These are phyloP conservation scores for Aramus guarauna DNA, from an alignment of 2,113 vertebrate genomes.

Conservation along the genomic window DNA sequence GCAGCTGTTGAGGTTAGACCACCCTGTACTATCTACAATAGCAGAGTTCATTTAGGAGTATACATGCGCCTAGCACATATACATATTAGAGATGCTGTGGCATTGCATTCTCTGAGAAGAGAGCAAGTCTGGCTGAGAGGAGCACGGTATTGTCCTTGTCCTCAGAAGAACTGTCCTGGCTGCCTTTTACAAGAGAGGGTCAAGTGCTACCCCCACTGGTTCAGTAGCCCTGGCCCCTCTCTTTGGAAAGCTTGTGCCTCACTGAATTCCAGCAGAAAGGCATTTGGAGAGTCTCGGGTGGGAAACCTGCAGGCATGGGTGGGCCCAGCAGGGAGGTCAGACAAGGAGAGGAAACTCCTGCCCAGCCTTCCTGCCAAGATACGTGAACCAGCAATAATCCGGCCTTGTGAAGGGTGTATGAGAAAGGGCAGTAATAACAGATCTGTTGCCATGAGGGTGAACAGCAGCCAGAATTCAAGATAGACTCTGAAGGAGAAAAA, in stretches of 20 bases:
- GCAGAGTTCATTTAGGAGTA: neutral
- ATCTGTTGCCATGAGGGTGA: neutral
- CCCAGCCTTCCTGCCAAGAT: neutral
- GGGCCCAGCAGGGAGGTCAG: neutral
- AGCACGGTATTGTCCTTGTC: neutral
- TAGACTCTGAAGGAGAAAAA: neutral
- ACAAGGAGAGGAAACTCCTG: neutral
- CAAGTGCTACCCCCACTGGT: neutral
- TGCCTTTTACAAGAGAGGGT: neutral
- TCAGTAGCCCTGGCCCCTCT: neutral
- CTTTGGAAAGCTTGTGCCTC: neutral
- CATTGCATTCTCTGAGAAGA: neutral
- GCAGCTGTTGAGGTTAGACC: neutral
- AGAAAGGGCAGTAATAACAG: neutral
- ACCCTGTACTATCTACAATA: neutral
- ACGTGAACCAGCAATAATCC: neutral
- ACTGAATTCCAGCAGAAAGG: neutral
- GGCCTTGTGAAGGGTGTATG: neutral
- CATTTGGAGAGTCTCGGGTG: rapidly evolving
- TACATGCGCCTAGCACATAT: neutral
- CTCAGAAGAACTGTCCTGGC: neutral
- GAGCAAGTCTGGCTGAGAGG: neutral
- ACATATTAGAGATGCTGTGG: neutral
- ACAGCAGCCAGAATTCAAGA: neutral
- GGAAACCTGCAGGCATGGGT: neutral